These are phyloP conservation scores for Eudemis profundana DNA, from an alignment of 2,888 invertebrate genomes.

Conservation along the genomic window DNA sequence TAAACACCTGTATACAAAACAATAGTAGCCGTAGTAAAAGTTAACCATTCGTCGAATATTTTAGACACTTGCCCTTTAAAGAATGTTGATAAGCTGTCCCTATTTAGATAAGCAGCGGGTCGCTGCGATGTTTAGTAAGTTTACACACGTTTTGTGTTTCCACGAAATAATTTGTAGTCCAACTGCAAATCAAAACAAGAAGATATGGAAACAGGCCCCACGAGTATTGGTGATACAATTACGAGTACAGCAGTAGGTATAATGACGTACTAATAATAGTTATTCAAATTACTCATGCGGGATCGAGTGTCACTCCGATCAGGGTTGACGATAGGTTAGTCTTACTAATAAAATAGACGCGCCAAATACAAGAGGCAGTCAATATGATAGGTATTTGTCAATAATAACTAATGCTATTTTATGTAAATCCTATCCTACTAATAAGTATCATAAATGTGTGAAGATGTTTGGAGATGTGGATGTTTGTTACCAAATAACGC, in stretches of 20 bases:
- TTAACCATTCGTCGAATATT: background rate
- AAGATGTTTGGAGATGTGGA: too few species aligned
- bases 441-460: too few species aligned
- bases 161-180: constrained; percentile 13
- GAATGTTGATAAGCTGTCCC: background rate
- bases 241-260: too few species aligned
- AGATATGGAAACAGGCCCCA: constrained; percentile 6
- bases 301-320: constrained; percentile 9
- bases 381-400: background rate
- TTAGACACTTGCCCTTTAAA: background rate
- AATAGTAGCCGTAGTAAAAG: too few species aligned
- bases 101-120: constrained; percentile 11
- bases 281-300: constrained; percentile 10
- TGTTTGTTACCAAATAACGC: too few species aligned
- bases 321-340: background rate
- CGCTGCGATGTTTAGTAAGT: constrained; percentile 6
- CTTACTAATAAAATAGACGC: background rate
- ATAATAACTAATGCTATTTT: background rate
- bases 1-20: too few species aligned
- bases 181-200: constrained; percentile 18
- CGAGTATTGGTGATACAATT: background rate
- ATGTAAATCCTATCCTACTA: background rate
- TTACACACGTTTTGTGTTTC: background rate
- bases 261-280: constrained; percentile 12
- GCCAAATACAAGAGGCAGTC: background rate